These are phyloP conservation scores for Acanthosepion esculentum DNA, from an alignment of 2,888 invertebrate species.

Conservation along the genomic window DNA sequence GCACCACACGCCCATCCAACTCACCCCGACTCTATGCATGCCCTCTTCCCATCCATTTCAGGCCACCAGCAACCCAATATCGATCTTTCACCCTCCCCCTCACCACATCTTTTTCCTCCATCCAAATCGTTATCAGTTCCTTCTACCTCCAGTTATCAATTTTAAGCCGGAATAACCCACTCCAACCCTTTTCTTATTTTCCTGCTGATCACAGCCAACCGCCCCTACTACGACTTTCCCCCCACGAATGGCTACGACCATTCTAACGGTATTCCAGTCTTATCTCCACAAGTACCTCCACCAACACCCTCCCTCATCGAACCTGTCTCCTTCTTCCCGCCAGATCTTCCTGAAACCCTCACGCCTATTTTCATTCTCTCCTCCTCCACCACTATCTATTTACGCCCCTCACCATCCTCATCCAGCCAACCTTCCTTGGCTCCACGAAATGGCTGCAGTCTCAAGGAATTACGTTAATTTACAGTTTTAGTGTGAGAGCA, in stretches of 20 bases:
- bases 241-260: not conserved
- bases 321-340: not conserved
- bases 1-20: not conserved
- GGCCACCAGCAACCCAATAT: conserved; percentile 16
- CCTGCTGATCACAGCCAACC: not conserved
- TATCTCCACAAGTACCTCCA: conserved; percentile 8
- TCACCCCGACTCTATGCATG: not conserved
- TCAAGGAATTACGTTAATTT: conserved; percentile 8
- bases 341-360: not conserved
- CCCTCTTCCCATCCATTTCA: not conserved
- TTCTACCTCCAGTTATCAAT: not conserved
- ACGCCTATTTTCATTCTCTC: not conserved
- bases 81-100: not conserved
- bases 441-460: conserved; percentile 11
- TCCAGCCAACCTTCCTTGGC: not conserved
- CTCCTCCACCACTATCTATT: not conserved
- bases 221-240: not conserved
- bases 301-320: not conserved
- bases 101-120: not conserved
- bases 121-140: not conserved
- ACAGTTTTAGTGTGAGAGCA: conserved; percentile 33
- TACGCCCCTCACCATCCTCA: not conserved
- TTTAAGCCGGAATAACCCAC: conserved; percentile 4
- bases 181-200: not conserved
- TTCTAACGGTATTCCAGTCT: not conserved